Conservation (phyloP, 2,797 vertebrate species). For the Poecilia gillii region DNA sequence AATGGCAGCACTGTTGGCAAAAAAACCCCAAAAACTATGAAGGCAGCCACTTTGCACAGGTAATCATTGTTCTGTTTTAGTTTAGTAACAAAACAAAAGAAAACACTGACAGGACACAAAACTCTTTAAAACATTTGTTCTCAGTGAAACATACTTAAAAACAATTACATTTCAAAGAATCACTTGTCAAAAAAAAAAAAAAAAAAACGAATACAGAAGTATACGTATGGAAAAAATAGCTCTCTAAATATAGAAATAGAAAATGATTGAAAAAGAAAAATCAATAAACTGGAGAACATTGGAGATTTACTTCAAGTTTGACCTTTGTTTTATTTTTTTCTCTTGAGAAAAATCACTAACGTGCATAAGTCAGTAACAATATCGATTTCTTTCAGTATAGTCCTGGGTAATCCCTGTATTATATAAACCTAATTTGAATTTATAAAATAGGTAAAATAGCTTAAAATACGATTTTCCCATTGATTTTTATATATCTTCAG, state of each 20-base stretch:
- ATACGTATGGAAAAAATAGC: not conserved
- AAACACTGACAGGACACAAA: not conserved
- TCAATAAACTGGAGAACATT: not conserved
- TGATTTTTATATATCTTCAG: not conserved
- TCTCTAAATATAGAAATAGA: not conserved
- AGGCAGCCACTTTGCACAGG: not conserved
- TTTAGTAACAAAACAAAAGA: not conserved
- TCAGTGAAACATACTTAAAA: not conserved
- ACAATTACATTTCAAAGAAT: not conserved
- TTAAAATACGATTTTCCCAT: not conserved
- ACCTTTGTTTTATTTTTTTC: not conserved
- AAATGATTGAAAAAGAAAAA: not conserved
- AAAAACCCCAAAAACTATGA: too few species aligned
- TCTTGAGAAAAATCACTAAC: not conserved
- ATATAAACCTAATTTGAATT: not conserved
- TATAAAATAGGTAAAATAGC: not conserved
- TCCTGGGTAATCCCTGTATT: not conserved
- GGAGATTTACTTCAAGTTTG: not conserved
- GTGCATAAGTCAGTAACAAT: not conserved
- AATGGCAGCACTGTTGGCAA: not conserved
- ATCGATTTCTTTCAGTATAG: not conserved
- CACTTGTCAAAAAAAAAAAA: too few species aligned
- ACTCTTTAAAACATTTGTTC: not conserved
- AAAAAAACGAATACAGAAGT: not conserved
- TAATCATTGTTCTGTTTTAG: not conserved